These are phyloP conservation scores for Columba janthina DNA, from an alignment of 2,113 vertebrate species.

Conservation along the genomic window DNA sequence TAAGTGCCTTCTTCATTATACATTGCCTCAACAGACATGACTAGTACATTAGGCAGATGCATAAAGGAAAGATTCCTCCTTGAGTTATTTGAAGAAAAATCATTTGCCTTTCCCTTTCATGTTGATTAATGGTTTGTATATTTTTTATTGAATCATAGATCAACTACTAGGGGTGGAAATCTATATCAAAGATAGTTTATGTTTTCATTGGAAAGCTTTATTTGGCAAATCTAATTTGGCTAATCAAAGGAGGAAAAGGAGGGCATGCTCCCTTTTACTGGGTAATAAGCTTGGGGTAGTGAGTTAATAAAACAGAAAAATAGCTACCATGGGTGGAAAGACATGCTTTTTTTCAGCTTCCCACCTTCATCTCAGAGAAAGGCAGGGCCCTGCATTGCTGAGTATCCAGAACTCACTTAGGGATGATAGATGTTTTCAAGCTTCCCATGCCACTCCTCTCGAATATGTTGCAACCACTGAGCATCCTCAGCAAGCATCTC, in stretches of 20 bases:
- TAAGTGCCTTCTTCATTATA: neutral
- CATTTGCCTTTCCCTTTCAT: neutral
- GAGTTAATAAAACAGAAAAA: neutral
- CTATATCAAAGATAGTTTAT: neutral
- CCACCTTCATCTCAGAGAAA: neutral
- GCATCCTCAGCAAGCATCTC: neutral
- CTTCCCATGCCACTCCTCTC: neutral
- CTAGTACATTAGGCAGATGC: neutral
- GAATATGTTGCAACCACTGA: neutral
- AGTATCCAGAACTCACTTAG: neutral
- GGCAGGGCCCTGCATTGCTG: neutral
- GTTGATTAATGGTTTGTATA: neutral
- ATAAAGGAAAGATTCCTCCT: neutral
- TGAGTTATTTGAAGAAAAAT: neutral
- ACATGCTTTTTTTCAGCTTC: neutral
- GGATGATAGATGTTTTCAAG: neutral
- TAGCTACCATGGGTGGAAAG: neutral
- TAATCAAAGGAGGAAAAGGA: neutral
- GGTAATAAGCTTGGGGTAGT: neutral
- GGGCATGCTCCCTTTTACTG: neutral
- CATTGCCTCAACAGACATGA: accelerated
- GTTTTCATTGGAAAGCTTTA: neutral
- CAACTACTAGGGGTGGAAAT: neutral
- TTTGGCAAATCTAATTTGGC: neutral
- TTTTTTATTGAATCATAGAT: neutral